Percentiles rank a stretch among this genome's conserved stretches.
These are phyloP conservation scores for Enhydra lutris DNA, from an alignment of 2,113 vertebrate species.

Conservation along the genomic window DNA sequence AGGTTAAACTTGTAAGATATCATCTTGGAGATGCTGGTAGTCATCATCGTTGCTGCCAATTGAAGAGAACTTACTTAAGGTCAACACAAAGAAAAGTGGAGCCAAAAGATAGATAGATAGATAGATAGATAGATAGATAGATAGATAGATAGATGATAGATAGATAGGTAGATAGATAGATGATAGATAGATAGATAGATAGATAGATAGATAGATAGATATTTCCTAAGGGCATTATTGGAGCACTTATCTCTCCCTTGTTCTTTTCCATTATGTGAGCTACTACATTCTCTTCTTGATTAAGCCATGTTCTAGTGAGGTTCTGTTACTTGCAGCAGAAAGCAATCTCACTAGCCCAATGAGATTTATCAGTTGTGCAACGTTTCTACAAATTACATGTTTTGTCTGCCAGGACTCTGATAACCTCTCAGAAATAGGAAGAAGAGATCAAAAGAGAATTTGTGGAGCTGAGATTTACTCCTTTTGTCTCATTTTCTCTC, in stretches of 20 bases:
- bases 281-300: background rate
- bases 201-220: no score
- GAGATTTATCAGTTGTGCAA: background rate
- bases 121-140: no score
- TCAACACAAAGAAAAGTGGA: background rate
- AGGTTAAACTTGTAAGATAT: background rate
- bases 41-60: background rate
- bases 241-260: background rate
- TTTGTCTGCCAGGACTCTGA: background rate
- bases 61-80: background rate
- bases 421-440: background rate
- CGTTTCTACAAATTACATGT: background rate
- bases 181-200: no score
- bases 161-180: no score
- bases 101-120: background rate
- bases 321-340: background rate
- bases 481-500: background rate
- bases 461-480: background rate
- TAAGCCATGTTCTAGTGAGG: background rate
- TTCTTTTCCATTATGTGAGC: background rate
- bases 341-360: background rate
- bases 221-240: background rate
- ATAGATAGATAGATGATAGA: no score
- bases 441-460: background rate
- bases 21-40: background rate